A percentile compares a stretch with the other conserved stretches of the same genome.
These are phyloP conservation scores for Andrena minutula DNA, from an alignment of 2,888 invertebrate genomes.

Conservation along the genomic window DNA sequence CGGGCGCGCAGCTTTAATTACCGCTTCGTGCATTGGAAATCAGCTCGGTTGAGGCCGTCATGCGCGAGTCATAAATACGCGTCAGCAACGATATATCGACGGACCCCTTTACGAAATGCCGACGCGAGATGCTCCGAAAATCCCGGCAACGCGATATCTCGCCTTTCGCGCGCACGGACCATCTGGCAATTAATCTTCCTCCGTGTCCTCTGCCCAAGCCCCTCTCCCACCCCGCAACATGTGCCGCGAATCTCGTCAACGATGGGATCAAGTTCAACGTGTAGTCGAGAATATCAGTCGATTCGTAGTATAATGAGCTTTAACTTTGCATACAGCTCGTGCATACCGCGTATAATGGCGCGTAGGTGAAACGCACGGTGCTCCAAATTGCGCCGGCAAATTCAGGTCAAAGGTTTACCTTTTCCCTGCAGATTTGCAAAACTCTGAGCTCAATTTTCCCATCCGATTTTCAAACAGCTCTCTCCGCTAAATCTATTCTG, in stretches of 20 bases:
- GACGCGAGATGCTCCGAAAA: conserved; percentile 38
- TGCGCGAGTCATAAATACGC: conserved; percentile 52
- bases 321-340: too few species aligned
- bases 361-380: too few species aligned
- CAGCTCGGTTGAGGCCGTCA: conserved; percentile 9
- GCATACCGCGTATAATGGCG: too few species aligned
- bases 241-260: conserved; percentile 42
- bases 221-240: conserved; percentile 20
- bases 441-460: too few species aligned
- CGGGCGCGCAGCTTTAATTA: not conserved
- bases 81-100: conserved; percentile 49
- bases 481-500: too few species aligned
- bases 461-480: too few species aligned
- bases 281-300: not conserved
- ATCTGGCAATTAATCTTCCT: conserved; percentile 59
- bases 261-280: conserved; percentile 7
- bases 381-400: too few species aligned
- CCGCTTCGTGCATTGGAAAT: conserved; percentile 3
- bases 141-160: conserved; percentile 30
- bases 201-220: conserved; percentile 8
- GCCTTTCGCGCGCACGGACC: conserved; percentile 43
- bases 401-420: too few species aligned
- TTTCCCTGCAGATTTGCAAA: too few species aligned
- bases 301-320: not conserved
- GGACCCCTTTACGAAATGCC: conserved; percentile 31